phyloP scores from a whole-genome alignment of 2,113 vertebrate genomes.

The Psittacus erithacus region DNA sequence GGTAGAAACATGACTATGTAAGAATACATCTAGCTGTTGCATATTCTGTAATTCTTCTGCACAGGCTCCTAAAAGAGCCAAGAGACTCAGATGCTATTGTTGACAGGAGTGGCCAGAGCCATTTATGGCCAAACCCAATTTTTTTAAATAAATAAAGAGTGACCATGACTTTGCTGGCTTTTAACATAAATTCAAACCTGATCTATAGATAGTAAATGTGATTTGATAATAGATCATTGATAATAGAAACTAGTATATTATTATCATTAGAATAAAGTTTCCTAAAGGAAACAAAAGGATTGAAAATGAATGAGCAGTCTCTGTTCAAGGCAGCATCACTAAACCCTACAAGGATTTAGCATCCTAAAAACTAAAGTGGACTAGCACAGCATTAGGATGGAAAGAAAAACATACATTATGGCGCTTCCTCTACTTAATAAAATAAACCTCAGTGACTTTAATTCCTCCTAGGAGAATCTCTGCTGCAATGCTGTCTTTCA shows the following conservation, averaged over 20 bases:
- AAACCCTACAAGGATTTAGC: not conserved
- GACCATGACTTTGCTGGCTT: not conserved
- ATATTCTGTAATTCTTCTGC: not conserved
- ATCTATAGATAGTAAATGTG: not conserved
- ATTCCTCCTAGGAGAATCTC: not conserved
- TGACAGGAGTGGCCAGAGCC: not conserved
- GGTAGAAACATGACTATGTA: not conserved
- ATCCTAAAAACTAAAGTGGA: not conserved
- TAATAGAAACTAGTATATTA: not conserved
- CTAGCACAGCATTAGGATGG: not conserved
- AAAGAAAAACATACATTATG: not conserved
- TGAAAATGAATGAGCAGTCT: not conserved
- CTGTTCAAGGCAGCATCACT: not conserved
- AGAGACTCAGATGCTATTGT: not conserved
- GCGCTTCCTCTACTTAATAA: not conserved
- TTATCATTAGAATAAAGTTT: not conserved
- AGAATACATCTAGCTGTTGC: not conserved
- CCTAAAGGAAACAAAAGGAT: not conserved
- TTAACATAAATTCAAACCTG: not conserved
- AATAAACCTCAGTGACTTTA: not conserved
- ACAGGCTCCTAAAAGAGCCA: not conserved
- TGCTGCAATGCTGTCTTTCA: not conserved
- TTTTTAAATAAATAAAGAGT: not conserved
- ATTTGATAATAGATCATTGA: not conserved
- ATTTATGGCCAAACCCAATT: not conserved